Base-by-base conservation (phyloP, 2,888 invertebrate species). In the Pandemis corylana region DNA sequence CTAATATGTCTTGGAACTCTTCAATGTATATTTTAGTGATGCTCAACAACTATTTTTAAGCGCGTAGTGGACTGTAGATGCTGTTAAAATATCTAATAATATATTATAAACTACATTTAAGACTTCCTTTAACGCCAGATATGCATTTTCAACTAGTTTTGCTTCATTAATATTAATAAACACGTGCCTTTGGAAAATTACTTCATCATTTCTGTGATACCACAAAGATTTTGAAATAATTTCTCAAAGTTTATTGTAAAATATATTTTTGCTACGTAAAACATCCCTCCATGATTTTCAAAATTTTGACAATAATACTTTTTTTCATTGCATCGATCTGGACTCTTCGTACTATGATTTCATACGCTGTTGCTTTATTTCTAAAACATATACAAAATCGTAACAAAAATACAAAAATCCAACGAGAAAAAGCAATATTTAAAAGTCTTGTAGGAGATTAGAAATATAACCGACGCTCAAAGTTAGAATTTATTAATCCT, bases 41-140 rank as follows among this genome's bases (percentile, higher is more conserved):
- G 94, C 94, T 94, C 94, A 94, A 94, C 84, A 85, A 88, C 88
- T 85, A 83, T 82, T 86, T 88, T 85, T 94, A 94, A 94, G 93
- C 90, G 86, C 86, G 90, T 94, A 93, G 92, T 89, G 83, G 80
- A 86, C 84, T 80, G 84, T 91, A 93, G 91, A 89, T 86, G 91
- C 92, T 90, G 90, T 89, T 90, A 80, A 87, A 86, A 86, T 84
- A 83, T 86, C 82, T 86, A 83, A 75, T 75, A 67, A 67, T 80
- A 83, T 81, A 83, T 82, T 76, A 78, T 80, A 79, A 66, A 74
- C 77, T 89, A 86, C 78, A 83, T 81, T 79, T 88, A 89, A 88
- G 87, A 76, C 84, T 86, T 85, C 81, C 84, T 89, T 84, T 84
- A 85, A 86, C 81, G 87, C 92, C 93, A 92, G 92, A 82, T 83